Evolutionary conservation across 2,797 vertebrate species (phyloP).

Genomic region (Nyctalus aviator): DNA sequence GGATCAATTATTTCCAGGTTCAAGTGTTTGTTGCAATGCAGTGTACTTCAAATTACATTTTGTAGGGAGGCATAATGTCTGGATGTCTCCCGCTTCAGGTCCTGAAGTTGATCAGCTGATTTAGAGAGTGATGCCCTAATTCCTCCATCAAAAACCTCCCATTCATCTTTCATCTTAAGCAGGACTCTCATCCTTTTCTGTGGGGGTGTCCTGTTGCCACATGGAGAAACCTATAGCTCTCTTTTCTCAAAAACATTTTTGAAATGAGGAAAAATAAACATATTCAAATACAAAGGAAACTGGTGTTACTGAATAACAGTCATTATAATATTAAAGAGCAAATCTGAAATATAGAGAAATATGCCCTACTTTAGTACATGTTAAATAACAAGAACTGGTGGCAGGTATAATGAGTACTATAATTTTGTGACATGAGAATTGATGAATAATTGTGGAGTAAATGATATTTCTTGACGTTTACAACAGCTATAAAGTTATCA

Average conservation of each 20-base stretch:
- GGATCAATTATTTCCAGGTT: background rate
- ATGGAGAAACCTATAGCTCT: background rate
- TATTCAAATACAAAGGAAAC: background rate
- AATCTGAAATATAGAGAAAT: background rate
- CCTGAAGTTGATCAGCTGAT: background rate
- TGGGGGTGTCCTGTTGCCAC: background rate
- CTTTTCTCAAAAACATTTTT: background rate
- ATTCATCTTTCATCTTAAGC: background rate
- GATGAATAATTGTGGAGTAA: background rate
- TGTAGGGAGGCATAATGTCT: background rate
- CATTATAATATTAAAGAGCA: background rate
- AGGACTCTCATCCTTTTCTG: background rate
- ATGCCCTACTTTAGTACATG: background rate
- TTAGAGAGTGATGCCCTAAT: background rate
- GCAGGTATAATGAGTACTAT: background rate
- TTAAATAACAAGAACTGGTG: background rate
- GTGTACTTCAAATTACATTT: rapidly evolving
- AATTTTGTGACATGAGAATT: background rate
- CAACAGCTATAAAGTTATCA: background rate
- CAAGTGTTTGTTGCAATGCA: background rate
- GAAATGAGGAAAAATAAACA: conserved; percentile 14
- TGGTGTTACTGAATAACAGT: background rate
- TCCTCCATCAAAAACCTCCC: background rate
- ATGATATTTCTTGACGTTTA: background rate
- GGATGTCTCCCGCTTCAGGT: background rate